Conservation (phyloP, 2,797 vertebrate genomes). For the Sebastes jordani region DNA sequence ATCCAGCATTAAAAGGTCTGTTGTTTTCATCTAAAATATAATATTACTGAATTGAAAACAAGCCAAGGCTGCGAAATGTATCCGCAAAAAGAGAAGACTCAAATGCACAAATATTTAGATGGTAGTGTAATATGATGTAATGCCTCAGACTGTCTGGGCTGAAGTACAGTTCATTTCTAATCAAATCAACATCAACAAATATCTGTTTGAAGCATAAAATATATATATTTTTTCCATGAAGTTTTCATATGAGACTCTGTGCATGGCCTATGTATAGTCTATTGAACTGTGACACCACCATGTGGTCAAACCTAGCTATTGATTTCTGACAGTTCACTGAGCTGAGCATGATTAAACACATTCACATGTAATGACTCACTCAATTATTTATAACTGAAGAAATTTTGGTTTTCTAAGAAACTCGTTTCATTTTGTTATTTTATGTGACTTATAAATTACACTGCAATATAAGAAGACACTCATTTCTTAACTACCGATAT, state of each 20-base stretch:
- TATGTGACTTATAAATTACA: neutral
- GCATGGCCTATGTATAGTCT: neutral
- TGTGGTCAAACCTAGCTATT: conserved; percentile 32
- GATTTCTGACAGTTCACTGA: neutral
- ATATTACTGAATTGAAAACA: neutral
- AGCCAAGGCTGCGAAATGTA: neutral
- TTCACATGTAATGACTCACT: neutral
- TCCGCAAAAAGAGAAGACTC: neutral
- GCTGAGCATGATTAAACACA: neutral
- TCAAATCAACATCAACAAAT: neutral
- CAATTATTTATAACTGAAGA: neutral
- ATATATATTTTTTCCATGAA: neutral
- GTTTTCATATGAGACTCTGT: neutral
- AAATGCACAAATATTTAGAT: neutral
- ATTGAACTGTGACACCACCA: conserved; percentile 39
- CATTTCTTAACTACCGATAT: neutral
- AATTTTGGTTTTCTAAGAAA: neutral
- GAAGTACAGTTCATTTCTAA: neutral
- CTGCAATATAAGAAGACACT: neutral
- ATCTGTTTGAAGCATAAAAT: neutral
- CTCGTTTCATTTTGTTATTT: neutral
- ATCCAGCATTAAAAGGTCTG: neutral
- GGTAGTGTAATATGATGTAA: neutral
- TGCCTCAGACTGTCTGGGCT: neutral
- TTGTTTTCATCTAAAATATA: neutral